Conservation (phyloP, 30 jellyfish, hydroid and myxozoan species). For the Cassiopea xamachana region DNA sequence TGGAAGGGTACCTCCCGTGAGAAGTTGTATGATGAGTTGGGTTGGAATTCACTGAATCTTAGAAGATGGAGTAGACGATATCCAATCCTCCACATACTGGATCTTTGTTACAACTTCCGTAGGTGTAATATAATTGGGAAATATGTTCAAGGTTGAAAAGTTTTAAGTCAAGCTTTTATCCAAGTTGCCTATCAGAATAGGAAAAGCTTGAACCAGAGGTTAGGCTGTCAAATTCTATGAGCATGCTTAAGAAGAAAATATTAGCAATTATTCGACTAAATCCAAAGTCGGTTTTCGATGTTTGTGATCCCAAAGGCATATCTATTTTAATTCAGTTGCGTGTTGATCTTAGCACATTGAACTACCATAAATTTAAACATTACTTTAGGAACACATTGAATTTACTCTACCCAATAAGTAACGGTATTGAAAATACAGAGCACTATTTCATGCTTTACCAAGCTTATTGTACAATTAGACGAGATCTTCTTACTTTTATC, state of each 20-base stretch:
- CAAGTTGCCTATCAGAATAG: constrained; percentile 53
- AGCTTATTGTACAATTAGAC: constrained; percentile 8
- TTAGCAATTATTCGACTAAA: constrained; percentile 38
- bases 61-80: constrained; percentile 72
- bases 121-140: constrained; percentile 25
- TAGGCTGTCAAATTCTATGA: constrained; percentile 43
- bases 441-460: constrained; percentile 29
- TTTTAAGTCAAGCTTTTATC: constrained; percentile 50
- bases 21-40: constrained; percentile 11
- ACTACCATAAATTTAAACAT: constrained; percentile 6
- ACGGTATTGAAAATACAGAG: constrained; percentile 17
- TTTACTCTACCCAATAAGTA: constrained; percentile 8
- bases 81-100: constrained; percentile 32
- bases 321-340: not conserved
- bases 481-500: constrained; percentile 9
- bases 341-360: not conserved
- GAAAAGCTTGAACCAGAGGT: constrained; percentile 45
- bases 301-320: constrained; percentile 16
- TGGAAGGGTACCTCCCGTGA: too few species aligned
- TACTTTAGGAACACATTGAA: constrained; percentile 8
- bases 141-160: not conserved
- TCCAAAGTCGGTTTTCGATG: constrained; percentile 32
- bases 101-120: constrained; percentile 35
- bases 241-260: constrained; percentile 36
- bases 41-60: constrained; percentile 47